Evolutionary conservation across 37 sponge, comb jelly and placozoan genomes (phyloP).

Genomic region (Agelas oroides): DNA sequence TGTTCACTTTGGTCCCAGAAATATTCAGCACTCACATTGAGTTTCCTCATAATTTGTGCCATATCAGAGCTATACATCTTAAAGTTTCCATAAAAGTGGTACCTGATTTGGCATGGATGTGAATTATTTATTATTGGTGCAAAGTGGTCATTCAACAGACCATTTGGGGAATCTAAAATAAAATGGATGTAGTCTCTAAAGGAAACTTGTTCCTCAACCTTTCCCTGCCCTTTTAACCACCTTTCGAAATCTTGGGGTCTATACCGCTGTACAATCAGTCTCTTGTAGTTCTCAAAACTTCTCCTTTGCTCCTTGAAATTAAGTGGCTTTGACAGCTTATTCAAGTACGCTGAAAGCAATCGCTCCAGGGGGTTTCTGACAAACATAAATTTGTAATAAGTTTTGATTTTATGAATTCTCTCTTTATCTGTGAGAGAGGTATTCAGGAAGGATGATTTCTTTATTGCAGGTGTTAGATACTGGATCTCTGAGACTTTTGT

Average conservation of each 20-base stretch:
- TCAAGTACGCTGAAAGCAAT: conserved; percentile 39
- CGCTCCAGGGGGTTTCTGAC: conserved; percentile 58
- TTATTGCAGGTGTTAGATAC: background rate
- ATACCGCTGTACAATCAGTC: background rate
- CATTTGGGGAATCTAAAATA: conserved; percentile 22
- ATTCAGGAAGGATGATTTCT: conserved; percentile 14
- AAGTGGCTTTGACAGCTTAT: conserved; percentile 31
- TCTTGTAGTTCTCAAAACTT: conserved; percentile 7
- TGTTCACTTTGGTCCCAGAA: background rate
- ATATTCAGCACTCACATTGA: background rate
- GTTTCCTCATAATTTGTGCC: background rate
- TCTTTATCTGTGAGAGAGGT: conserved; percentile 10
- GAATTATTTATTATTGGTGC: conserved; percentile 7
- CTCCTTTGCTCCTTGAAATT: background rate
- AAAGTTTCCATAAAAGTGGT: conserved; percentile 55
- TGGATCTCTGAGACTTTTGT: background rate
- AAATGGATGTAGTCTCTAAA: conserved; percentile 38
- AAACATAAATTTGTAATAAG: conserved; percentile 32
- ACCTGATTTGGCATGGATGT: conserved; percentile 44
- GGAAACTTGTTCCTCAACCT: background rate
- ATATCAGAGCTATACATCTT: conserved; percentile 18
- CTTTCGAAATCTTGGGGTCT: background rate
- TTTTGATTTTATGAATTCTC: conserved; percentile 18
- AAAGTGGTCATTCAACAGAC: conserved; percentile 52
- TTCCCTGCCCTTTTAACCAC: background rate